These are phyloP conservation scores for Oncorhynchus tshawytscha DNA, from an alignment of 2,113 vertebrate genomes.

Conservation along the genomic window DNA sequence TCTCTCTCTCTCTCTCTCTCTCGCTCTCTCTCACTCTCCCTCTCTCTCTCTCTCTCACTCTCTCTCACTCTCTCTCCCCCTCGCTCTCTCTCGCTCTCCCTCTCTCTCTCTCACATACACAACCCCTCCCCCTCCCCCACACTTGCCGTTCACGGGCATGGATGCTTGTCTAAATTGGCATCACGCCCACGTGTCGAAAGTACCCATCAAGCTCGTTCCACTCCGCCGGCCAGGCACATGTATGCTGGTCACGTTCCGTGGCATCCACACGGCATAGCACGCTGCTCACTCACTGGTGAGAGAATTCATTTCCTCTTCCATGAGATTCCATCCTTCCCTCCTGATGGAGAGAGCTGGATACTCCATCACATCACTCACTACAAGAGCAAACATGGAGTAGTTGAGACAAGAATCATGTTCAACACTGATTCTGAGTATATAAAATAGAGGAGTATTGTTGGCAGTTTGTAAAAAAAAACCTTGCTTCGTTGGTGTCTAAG, in stretches of 20 bases:
- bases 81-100: no score
- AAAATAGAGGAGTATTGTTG: constrained; percentile 26
- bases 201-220: constrained; percentile 72
- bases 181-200: constrained; percentile 66
- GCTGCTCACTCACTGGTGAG: constrained; percentile 48
- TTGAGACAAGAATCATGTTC: constrained; percentile 35
- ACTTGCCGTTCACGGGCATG: constrained; percentile 53
- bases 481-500: no score
- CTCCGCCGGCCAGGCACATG: constrained; percentile 56
- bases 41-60: no score
- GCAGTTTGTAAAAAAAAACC: neutral
- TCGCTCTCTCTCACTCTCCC: no score
- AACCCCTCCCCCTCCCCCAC: constrained; percentile 1
- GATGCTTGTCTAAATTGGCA: constrained; percentile 74
- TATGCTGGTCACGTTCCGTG: constrained; percentile 72
- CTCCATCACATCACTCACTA: constrained; percentile 49
- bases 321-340: constrained; percentile 70
- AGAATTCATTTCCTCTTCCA: constrained; percentile 69
- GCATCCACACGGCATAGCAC: constrained; percentile 57
- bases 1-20: no score
- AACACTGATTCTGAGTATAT: constrained; percentile 37
- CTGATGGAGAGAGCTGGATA: constrained; percentile 61
- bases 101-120: neutral
- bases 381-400: constrained; percentile 41
- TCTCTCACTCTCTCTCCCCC: no score